phyloP scores from a whole-genome alignment of 53 echinoderm and acorn worm genomes.

The Holothuria scabra region DNA sequence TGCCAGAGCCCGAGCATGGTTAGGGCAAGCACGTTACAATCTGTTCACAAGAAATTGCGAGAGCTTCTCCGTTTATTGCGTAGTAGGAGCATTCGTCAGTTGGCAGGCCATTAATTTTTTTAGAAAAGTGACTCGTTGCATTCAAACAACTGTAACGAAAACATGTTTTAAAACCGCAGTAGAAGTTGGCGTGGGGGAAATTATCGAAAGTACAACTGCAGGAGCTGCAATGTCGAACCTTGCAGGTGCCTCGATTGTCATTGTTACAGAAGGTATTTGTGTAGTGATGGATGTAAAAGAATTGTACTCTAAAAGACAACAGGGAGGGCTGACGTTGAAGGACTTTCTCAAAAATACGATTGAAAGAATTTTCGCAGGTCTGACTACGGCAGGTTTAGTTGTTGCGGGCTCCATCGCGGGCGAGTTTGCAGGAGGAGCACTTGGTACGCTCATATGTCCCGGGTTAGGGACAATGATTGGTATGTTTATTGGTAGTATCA shows the following conservation, averaged over 20 bases:
- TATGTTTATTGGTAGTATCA: neutral
- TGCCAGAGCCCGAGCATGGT: constrained; percentile 13
- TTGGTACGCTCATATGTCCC: neutral
- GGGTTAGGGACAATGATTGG: neutral
- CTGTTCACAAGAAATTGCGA: neutral
- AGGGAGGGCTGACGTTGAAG: neutral
- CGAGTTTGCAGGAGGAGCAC: neutral
- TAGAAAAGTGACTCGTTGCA: too few relatives aligned
- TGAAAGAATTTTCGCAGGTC: neutral
- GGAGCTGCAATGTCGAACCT: neutral
- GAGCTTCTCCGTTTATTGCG: neutral
- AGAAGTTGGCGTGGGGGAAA: neutral
- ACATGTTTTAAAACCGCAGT: neutral
- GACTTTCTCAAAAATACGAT: neutral
- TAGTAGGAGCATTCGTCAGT: neutral
- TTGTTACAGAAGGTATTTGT: neutral
- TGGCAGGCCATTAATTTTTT: neutral
- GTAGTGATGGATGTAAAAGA: neutral
- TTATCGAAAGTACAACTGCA: neutral
- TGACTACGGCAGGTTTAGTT: neutral
- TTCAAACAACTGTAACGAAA: neutral
- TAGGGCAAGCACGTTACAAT: neutral
- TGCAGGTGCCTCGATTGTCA: neutral
- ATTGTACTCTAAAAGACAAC: neutral
- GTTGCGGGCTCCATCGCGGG: neutral